Evolutionary conservation across 1,140 invertebrate genomes (phyloP), one percentile per base, ranked within the genome.

Genomic region (Cylas formicarius): DNA sequence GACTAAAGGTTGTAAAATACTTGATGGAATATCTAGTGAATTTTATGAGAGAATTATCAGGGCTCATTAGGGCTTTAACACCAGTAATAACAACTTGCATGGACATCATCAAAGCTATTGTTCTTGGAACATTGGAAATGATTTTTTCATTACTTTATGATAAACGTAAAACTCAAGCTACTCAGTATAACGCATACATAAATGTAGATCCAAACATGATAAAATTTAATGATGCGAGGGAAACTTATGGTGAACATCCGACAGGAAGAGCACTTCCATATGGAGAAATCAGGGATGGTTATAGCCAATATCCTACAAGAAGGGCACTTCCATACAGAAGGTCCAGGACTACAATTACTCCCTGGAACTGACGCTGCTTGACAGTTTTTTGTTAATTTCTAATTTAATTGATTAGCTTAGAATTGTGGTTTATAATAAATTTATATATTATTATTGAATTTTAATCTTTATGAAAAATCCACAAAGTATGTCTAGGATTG

Each of bases 61-160:
- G 45, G 28, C 31, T 68, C 22, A 52, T 71, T 18, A 49, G 45
- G 35, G 56, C 50, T 11, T 42, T 52, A 0, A 69, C 63, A 10
- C 69, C 70, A 18, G 53, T 71, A 29, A 33, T 64, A 1, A 41
- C 68, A 36, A 58, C 58, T 3, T 36, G 66, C 11, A 59, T 66
- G 31, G 62, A 68, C 14, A 53, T 67, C 10, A 29, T 68, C 21
- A 31, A 55, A 11, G 68, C 59, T 53, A 61, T 13, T 18, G 23
- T 53, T 23, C 43, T 35, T 33, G 46, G 51, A 5, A 36, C 47
- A 56, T 44, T 52, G 66, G 14, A 60, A 51, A 32, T 67, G 63
- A 28, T 57, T 67, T 14, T 65, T 57, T 44, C 60, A 57, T 56
- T 56, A 65, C 28, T 51, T 67, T 14, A 62, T 55, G n/a, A 21